Base-by-base conservation (phyloP, 2,113 vertebrate genomes). In the Cebus imitator region DNA sequence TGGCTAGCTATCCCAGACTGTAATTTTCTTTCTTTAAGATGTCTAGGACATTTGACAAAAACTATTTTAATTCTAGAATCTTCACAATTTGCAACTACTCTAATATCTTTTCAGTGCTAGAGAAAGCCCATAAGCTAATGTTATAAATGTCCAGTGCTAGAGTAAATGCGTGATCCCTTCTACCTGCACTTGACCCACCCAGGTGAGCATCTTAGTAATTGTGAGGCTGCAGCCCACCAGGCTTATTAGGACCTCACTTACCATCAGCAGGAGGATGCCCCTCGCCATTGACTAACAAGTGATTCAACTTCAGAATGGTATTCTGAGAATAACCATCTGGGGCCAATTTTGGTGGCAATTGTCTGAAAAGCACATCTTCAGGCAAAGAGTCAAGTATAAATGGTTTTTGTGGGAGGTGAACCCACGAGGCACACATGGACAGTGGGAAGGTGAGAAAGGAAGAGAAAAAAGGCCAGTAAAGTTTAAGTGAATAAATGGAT, bases 1-100 rank as follows among this genome's bases (percentile, higher is more conserved):
- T 0, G 11, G 32, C 45, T 90, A 35, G 45, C 45, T 87, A 30
- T 73, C 55, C 32, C 35, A 61, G 58, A 57, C 27, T 37, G 8
- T n/a, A 66, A 32, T 75, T 64, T 37, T 72, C 10, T 75, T 66
- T 84, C 52, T 72, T 43, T 35, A 35, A 61, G 40, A 61, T 70
- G 90, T 91, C 72, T 76, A 75, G 40, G 64, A 68, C 10, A 8
- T 75, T 83, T 45, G 87, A 78, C 61, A 87, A 83, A 95, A 88
- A 70, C 16, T 16, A 27, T 10, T 30, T 35, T 16, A 75, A 3
- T 48, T 72, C 25, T 70, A 14, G n/a, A 48, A 11, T 87, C 25
- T 87, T 83, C 37, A 16, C 20, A 52, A 21, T 48, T 35, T 52
- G 48, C 21, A 4, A 2, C 2, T 32, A 10, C 21, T n/a, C 72